Conservation (phyloP, 2,797 vertebrate species). For the Chelonia mydas region DNA sequence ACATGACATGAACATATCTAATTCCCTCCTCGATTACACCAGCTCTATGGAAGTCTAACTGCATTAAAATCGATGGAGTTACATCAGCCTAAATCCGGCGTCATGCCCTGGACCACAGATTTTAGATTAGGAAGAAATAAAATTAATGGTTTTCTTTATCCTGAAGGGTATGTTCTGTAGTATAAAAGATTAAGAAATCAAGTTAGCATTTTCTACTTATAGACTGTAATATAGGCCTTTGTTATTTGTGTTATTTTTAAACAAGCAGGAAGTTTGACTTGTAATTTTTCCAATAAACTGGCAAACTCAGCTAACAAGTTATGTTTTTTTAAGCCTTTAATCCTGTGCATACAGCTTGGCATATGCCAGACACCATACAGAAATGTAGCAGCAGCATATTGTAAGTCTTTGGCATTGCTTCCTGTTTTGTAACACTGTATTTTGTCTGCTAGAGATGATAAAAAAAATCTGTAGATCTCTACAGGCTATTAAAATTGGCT, state of each 20-base stretch:
- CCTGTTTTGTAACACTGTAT: slow-evolving; percentile 14
- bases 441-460: neutral
- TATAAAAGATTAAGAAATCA: slow-evolving; percentile 42
- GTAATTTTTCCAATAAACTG: slow-evolving; percentile 3
- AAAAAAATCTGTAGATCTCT: slow-evolving; percentile 8
- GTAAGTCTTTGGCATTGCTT: neutral
- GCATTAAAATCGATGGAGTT: slow-evolving; percentile 25
- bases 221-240: slow-evolving; percentile 15
- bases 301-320: neutral
- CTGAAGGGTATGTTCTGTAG: neutral
- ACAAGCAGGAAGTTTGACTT: slow-evolving; percentile 31
- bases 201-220: slow-evolving; percentile 37
- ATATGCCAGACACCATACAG: slow-evolving; percentile 4
- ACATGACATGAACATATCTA: neutral
- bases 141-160: slow-evolving; percentile 41
- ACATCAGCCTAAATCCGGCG: slow-evolving; percentile 1
- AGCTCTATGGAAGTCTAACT: neutral
- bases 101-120: neutral
- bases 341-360: neutral
- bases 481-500: slow-evolving; percentile 19
- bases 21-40: neutral
- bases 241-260: slow-evolving; percentile 65
- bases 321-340: neutral
- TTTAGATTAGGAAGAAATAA: neutral
- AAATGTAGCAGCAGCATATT: slow-evolving; percentile 25